A percentile compares a stretch with the other conserved stretches of the same genome.
Evolutionary conservation across 2,113 vertebrate genomes (phyloP).

Genomic region (Sorex fumeus): DNA sequence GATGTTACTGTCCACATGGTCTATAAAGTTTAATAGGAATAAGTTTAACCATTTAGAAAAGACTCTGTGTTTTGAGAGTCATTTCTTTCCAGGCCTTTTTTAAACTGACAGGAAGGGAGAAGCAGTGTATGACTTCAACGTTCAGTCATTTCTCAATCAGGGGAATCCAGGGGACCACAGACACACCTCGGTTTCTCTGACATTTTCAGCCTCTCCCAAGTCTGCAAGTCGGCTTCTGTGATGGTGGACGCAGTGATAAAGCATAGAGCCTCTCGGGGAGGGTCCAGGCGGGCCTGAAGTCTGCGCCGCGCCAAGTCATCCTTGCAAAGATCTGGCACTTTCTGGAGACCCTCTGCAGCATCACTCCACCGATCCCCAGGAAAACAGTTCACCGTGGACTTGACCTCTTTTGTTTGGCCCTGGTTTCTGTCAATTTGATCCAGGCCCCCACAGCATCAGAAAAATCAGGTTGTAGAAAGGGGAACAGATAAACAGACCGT

Average conservation of each 20-base stretch:
- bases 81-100: constrained; percentile 56
- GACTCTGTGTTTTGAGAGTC: background rate
- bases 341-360: constrained; percentile 70
- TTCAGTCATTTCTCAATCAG: constrained; percentile 34
- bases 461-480: constrained; percentile 79
- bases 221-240: constrained; percentile 95
- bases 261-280: constrained; percentile 86
- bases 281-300: constrained; percentile 85
- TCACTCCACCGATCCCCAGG: constrained; percentile 83
- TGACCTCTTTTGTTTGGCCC: constrained; percentile 76
- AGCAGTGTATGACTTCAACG: background rate
- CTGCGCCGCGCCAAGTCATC: constrained; percentile 92
- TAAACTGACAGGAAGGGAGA: background rate
- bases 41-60: background rate
- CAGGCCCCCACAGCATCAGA: constrained; percentile 75
- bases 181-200: constrained; percentile 94
- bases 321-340: constrained; percentile 89
- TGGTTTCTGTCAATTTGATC: constrained; percentile 87
- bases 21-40: background rate
- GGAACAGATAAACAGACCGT: constrained; percentile 79
- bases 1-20: background rate
- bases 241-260: constrained; percentile 88
- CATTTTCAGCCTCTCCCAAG: constrained; percentile 95
- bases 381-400: constrained; percentile 82
- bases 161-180: background rate